Base-by-base conservation (phyloP, 2,113 vertebrate species). In the Sceloporus undulatus region DNA sequence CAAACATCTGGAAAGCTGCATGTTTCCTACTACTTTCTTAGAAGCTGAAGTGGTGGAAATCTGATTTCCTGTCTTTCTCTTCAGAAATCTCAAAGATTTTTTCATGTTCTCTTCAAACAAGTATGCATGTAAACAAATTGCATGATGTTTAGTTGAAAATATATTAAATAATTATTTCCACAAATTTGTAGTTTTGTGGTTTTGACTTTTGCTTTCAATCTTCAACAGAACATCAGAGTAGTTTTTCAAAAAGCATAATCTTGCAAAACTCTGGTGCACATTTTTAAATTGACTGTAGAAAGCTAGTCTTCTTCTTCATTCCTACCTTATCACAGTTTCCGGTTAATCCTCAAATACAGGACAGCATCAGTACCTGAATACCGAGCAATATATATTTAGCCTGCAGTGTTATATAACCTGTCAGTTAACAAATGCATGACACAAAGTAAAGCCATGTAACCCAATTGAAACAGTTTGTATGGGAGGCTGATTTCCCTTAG, bases 361-460 rank as follows among this genome's bases (percentile, higher is more conserved):
- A 88, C 9, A 73, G 34, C 88, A 38, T 16, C 40, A 77, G 88
- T 13, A 91, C 86, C 92, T 84, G 85, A 40, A 94, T 92, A 83
- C 86, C 81, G 90, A 90, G 88, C 87, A 88, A 90, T 9, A 82
- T 88, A 88, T 90, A 92, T 94, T 94, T 90, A 93, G 93, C 90
- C 94, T 85, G 89, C 94, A 94, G 86, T 84, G 87, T 95, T 95
- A 94, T 94, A 95, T 91, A 94, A 96, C 90, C 89, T 92, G 88
- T 91, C 95, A 95, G 94, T 94, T 95, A 95, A 95, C 91, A 95
- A 95, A 94, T 95, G 91, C 94, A 92, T 93, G 94, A 93, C 94
- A 95, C 93, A 95, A 94, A 95, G 95, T 95, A 92, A 95, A 96
- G 94, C 91, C 94, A 11, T 94, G 92, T 93, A 96, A 93, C 94